Evolutionary conservation across 53 echinoderm and acorn worm genomes (phyloP).

Genomic region (Holothuria scabra): DNA sequence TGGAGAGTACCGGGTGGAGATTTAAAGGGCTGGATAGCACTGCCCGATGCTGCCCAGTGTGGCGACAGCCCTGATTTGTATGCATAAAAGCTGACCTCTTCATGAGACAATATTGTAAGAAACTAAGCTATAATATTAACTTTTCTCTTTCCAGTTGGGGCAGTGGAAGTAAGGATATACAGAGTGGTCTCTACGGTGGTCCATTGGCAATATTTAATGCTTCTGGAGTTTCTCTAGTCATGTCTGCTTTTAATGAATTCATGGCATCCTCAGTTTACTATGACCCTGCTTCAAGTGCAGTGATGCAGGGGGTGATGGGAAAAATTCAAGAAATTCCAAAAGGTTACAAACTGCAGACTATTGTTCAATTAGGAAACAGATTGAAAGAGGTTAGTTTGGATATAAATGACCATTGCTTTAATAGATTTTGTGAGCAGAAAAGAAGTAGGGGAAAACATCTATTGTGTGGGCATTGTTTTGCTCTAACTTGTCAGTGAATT

Average conservation of each 20-base stretch:
- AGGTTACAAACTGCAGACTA: slow-evolving; percentile 50
- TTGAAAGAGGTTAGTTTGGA: slow-evolving; percentile 42
- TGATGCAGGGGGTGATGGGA: slow-evolving; percentile 59
- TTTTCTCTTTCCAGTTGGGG: slow-evolving; percentile 23
- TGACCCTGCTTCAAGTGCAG: slow-evolving; percentile 18
- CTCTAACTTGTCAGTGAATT: no score
- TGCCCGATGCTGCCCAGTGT: no score
- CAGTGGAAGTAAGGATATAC: slow-evolving; percentile 27
- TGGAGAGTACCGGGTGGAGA: no score
- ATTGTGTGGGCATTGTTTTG: no score
- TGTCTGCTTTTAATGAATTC: slow-evolving; percentile 56
- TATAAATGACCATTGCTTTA: background rate
- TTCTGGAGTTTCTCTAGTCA: slow-evolving; percentile 40
- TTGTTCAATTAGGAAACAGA: slow-evolving; percentile 48
- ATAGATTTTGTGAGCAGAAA: background rate
- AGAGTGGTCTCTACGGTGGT: slow-evolving; percentile 58
- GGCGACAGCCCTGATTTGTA: no score
- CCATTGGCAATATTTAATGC: slow-evolving; percentile 56
- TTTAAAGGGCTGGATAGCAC: no score
- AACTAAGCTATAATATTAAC: no score
- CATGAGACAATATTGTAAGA: no score
- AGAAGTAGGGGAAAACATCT: background rate
- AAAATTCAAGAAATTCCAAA: slow-evolving; percentile 45
- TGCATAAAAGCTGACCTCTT: no score
- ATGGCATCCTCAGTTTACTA: slow-evolving; percentile 55